Evolutionary conservation across 2,888 invertebrate species (phyloP), one percentile per base, ranked within the genome.

Genomic region (Cylloceria caligata): DNA sequence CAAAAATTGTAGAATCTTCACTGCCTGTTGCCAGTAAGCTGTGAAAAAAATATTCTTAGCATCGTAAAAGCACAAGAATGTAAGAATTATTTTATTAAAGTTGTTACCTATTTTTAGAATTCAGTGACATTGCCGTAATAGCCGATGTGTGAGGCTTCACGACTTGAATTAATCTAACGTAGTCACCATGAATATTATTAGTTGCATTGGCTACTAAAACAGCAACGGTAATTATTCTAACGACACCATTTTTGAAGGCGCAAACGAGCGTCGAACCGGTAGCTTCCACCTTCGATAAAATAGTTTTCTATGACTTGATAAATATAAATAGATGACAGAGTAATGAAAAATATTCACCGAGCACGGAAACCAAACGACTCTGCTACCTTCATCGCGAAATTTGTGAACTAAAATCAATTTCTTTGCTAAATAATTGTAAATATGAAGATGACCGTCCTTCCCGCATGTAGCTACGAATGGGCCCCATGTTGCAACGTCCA

Each of bases 381-480:
- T 89, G 55, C 92, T 91, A 0, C 94, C 93, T 21, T 95, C 89
- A 81, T 95, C 95, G 0, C 94, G 93, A 90, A 95, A 96, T 74
- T 94, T 94, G 84, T 95, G 94, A 82, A 94, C 94, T 30, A 95
- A 93, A 6, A 97, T 89, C 13, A 96, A 91, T 27, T 92, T 92
- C 86, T 95, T 95, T 0, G 92, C 91, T 0, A 94, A 88, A 81
- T 96, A 97, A 89, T 97, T 95, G 89, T 96, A 97, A 1, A 97
- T 93, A 85, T 96, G 95, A 1, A 98, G 89, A 71, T 95, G 94
- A 3, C 98, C 96, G 84, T 96, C 96, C 82, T 93, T 93, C 0
- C 97, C 97, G 0, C 96, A 94, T 0, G 97, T 96, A 3, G 96
- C 95, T 2, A 97, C 91, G 83, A 96, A 95, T 0, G 95, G 94